Evolutionary conservation across 2,113 vertebrate genomes (phyloP).

Genomic region (Rostratula benghalensis): DNA sequence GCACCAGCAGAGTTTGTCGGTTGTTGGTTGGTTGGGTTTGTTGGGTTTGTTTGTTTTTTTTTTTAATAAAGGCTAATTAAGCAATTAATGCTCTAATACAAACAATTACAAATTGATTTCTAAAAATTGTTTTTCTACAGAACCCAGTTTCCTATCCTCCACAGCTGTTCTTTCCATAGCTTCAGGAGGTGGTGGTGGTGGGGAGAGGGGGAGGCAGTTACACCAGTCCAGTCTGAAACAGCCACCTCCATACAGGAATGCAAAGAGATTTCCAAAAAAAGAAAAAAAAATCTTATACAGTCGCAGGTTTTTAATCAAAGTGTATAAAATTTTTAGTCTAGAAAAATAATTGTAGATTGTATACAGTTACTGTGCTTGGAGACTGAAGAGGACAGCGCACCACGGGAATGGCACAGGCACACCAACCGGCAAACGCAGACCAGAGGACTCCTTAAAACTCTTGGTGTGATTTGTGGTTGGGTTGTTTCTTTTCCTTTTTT

Average conservation of each 20-base stretch:
- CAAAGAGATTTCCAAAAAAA: neutral
- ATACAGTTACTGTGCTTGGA: conserved; percentile 71
- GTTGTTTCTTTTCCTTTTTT: neutral
- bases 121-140: conserved; percentile 13
- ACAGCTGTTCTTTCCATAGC: neutral
- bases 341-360: conserved; percentile 78
- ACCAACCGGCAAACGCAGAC: conserved; percentile 41
- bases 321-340: conserved; percentile 75
- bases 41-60: neutral
- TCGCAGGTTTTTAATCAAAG: conserved; percentile 61
- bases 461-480: neutral
- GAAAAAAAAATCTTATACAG: neutral
- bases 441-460: conserved; percentile 12
- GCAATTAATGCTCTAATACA: conserved; percentile 48
- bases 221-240: conserved; percentile 8
- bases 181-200: neutral
- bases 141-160: neutral
- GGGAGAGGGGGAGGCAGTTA: neutral
- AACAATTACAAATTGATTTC: conserved; percentile 42
- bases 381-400: conserved; percentile 33
- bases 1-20: neutral
- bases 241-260: conserved; percentile 8
- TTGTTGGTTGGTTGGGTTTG: neutral
- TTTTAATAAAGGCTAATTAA: conserved; percentile 65
- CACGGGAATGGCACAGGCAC: conserved; percentile 27